Base-by-base conservation (phyloP, 1,140 invertebrate genomes). In the Cyphomyrmex costatus region DNA sequence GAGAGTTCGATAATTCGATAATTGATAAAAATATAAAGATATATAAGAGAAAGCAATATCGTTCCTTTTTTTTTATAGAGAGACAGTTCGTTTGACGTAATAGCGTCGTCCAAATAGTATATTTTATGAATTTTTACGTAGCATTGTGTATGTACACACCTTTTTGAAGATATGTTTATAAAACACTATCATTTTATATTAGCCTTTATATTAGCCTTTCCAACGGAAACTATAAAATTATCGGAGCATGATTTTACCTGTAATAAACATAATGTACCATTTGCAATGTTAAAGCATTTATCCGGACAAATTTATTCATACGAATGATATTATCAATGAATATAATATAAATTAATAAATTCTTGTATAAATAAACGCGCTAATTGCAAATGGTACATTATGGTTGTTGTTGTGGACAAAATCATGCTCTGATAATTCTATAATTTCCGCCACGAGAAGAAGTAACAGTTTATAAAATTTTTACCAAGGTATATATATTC, bases 281-380 rank as follows among this genome's bases (percentile, higher is more conserved):
- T 68, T 49, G 14, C 42, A 68, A 42, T 68, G 65, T 68, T 68
- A 49, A 68, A 68, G 36, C 65, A 68, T 49, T 68, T 49, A 68
- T 68, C 14, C 2, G 65, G n/a, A 27, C 36, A 49, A 68, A 68
- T 68, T 68, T 68, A 68, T 68, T 68, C 36, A 68, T 27, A 68
- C 14, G 65, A 68, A 68, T 21, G 65, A 49, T 68, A 49, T 68
- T 68, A 68, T 46, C 36, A 49, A 49, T 68, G n/a, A 68, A 68
- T 68, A 68, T 49, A 68, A 68, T 49, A 68, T 68, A 49, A 68
- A 68, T 49, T 36, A 68, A 49, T 68, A 49, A 68, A 68, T 36
- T 68, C 65, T 68, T 42, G 14, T 46, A 46, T 68, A 68, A 68
- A 68, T 68, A 68, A 68, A 68, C 14, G 42, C 36, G n/a, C 46